Percentiles rank a stretch among this genome's conserved stretches.
phyloP scores from a whole-genome alignment of 2,113 vertebrate genomes.

The Psilopsiagon aymara region DNA sequence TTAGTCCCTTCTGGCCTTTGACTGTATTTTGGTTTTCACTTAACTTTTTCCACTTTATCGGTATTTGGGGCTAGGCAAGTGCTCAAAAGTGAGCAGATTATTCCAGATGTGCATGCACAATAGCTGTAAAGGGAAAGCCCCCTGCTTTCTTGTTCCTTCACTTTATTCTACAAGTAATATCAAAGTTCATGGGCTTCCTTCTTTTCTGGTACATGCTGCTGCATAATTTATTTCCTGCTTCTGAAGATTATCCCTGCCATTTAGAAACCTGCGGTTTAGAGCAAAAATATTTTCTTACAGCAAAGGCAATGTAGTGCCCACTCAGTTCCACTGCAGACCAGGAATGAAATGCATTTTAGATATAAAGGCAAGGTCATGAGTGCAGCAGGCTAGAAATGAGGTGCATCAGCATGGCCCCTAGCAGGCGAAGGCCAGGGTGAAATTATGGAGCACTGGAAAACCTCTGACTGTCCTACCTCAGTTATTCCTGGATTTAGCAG shows the following conservation, averaged over 20 bases:
- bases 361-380: not conserved
- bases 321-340: not conserved
- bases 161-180: not conserved
- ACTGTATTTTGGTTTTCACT: not conserved
- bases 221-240: not conserved
- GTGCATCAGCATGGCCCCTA: not conserved
- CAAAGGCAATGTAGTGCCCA: not conserved
- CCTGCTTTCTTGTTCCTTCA: not conserved
- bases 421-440: not conserved
- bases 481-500: not conserved
- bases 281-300: not conserved
- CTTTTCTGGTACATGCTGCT: not conserved
- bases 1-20: not conserved
- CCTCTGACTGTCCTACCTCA: not conserved
- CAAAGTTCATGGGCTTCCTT: not conserved
- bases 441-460: not conserved
- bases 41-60: slow-evolving; percentile 24
- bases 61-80: not conserved
- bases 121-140: not conserved
- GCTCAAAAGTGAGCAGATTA: not conserved
- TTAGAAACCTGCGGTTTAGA: not conserved
- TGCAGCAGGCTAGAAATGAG: not conserved
- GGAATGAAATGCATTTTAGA: not conserved
- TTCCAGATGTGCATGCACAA: not conserved
- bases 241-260: not conserved